phyloP scores from a whole-genome alignment of 2,113 vertebrate genomes.

The Carassius carassius region DNA sequence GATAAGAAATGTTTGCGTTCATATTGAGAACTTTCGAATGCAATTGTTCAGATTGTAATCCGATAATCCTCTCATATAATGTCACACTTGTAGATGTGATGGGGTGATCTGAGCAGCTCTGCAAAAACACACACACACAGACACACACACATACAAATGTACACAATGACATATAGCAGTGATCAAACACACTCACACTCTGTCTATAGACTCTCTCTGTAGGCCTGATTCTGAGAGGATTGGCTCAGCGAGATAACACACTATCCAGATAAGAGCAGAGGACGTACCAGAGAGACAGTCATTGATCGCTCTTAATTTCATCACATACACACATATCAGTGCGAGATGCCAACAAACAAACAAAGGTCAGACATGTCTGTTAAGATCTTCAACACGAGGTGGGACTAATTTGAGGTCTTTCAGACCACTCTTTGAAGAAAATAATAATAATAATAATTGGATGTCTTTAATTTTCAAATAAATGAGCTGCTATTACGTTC shows the following conservation, averaged over 20 bases:
- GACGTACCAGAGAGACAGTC: conserved; percentile 40
- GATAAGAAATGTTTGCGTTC: too few relatives aligned
- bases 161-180: conserved; percentile 34
- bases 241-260: conserved; percentile 45
- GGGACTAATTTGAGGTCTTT: background rate
- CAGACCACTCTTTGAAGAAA: background rate
- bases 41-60: background rate
- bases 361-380: conserved; percentile 49
- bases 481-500: too few relatives aligned
- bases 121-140: conserved; percentile 9
- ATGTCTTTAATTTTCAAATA: too few relatives aligned
- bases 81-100: conserved; percentile 11
- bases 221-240: conserved; percentile 38
- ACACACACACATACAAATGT: background rate
- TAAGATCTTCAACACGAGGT: background rate
- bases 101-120: conserved; percentile 41
- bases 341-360: conserved; percentile 8
- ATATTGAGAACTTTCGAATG: too few relatives aligned
- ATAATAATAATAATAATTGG: too few relatives aligned
- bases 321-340: conserved; percentile 20
- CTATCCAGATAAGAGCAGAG: conserved; percentile 50
- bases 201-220: conserved; percentile 50
- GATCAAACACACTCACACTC: conserved; percentile 46
- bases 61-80: conserved; percentile 1
- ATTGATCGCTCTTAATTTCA: conserved; percentile 67